Evolutionary conservation across 2,113 vertebrate species (phyloP), one percentile per base, ranked within the genome.

Genomic region (Ciconia maguari): DNA sequence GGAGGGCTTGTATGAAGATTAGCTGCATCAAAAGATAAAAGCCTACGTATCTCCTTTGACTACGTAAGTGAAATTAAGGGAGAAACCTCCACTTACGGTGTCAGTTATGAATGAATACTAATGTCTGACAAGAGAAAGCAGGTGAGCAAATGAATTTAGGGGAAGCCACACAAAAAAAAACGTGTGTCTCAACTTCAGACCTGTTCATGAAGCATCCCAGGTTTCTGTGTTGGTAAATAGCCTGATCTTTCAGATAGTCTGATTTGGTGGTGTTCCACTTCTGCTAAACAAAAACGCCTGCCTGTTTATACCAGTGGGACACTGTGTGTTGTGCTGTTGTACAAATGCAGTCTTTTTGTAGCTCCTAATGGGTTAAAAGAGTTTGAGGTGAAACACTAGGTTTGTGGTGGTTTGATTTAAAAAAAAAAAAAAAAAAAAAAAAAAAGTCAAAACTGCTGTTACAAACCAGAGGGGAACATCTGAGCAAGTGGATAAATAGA

Each of bases 31-130:
- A 18, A 42, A 46, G 49, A 34, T 13, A n/a, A 24, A 78, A 79
- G 17, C 20, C 22, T 34, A 0, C 0, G 0, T 46, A 3, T 27
- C n/a, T 7, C 49, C 10, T 51, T 46, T 16, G 32, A 22, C n/a
- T 57, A 9, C 2, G 0, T 16, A 25, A 61, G 32, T 27, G 34
- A 51, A 22, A 18, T 16, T 0, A 8, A 8, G 21, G 44, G 38
- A n/a, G 27, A 60, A 19, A 20, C 24, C 10, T 60, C 16, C 5
- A 0, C 30, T 52, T 55, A 10, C 11, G 16, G 1, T 9, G 14
- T 41, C 22, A 3, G 26, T 55, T 75, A 46, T 8, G n/a, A 27
- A 10, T 54, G 24, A 54, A 7, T 22, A 6, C n/a, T 46, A 2
- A 36, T 20, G 16, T 25, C 13, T 20, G 42, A 12, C 10, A 22